Base-by-base conservation (phyloP, 2,888 invertebrate genomes). In the Melinaea menophilus region DNA sequence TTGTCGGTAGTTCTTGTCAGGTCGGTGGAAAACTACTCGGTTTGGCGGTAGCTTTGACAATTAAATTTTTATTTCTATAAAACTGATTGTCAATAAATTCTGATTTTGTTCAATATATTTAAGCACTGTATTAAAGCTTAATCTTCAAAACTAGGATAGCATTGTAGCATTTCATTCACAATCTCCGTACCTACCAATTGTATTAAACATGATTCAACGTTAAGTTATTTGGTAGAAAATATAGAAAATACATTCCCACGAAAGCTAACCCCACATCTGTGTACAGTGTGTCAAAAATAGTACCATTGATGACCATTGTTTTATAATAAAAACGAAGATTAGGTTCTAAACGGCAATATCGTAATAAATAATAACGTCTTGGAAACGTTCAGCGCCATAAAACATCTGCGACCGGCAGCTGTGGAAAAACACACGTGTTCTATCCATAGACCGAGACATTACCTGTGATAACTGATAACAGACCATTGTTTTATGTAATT, bases 391-490 rank as follows among this genome's bases (percentile, higher is more conserved):
- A 81, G 82, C 78, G 80, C 80, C 89, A 86, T 90, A 90, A 90
- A 90, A 89, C 90, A 90, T 89, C 90, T 90, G 90, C 81, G 77
- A 83, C 84, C 84, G 79, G 79, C 90, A 90, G 90, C 89, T 90
- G 90, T 78, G 79, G 81, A 86, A 84, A 88, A 88, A 88, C 89
- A 88, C 88, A 87, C 85, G 86, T 83, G 87, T 76, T 80, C 73
- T 62, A 86, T 85, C 76, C 73, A 82, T 88, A 89, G 89, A 67
- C 22, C 22, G 75, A 72, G 66, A 74, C 59, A 63, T 71, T 86
- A 85, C 82, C 84, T 85, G 84, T 46, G 56, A 47, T 58, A n/a
- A 68, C 75, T 77, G 81, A 83, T 84, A 85, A 85, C 68, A 60
- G 55, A 12, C 65, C 57, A 70, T 77, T 77, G 76, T 76, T 73